Evolutionary conservation across 2,888 invertebrate species (phyloP).

Genomic region (Elaeidobius kamerunicus): DNA sequence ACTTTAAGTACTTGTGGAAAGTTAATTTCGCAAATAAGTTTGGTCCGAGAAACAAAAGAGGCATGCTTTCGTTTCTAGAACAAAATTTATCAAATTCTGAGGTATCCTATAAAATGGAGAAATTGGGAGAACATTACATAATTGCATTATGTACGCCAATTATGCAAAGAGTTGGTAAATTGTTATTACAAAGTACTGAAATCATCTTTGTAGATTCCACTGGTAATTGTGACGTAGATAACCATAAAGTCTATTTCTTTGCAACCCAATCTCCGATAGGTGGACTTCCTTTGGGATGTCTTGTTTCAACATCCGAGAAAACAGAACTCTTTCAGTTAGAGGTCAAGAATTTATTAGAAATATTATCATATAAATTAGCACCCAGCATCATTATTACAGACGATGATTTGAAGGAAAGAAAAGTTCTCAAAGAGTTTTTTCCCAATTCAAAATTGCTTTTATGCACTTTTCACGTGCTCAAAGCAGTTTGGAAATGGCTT

Average conservation of each 20-base stretch:
- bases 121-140: constrained; percentile 5
- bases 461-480: constrained; percentile 20
- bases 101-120: constrained; percentile 1
- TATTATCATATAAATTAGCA: constrained; percentile 2
- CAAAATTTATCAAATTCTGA: constrained; percentile 9
- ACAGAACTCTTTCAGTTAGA: constrained; percentile 6
- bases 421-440: constrained; percentile 15
- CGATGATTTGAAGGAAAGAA: constrained; percentile 23
- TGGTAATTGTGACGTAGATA: constrained; percentile 18
- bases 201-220: constrained; percentile 20
- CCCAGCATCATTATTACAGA: constrained; percentile 18
- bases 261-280: constrained; percentile 15
- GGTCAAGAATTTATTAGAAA: constrained; percentile 3
- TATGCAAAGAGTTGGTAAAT: constrained; percentile 17
- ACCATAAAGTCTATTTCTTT: constrained; percentile 20
- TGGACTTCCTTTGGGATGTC: constrained; percentile 19
- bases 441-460: constrained; percentile 19
- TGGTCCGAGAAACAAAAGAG: constrained; percentile 7
- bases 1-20: constrained; percentile 18
- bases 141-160: constrained; percentile 19
- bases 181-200: constrained; percentile 15
- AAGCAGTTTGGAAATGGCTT: constrained; percentile 23
- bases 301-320: constrained; percentile 15
- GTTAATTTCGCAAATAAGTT: constrained; percentile 11
- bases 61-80: constrained; percentile 8